A percentile compares a stretch with the other conserved stretches of the same genome.
These are phyloP conservation scores for Lepidurus packardi DNA, from an alignment of 1,140 invertebrate species.

Conservation along the genomic window DNA sequence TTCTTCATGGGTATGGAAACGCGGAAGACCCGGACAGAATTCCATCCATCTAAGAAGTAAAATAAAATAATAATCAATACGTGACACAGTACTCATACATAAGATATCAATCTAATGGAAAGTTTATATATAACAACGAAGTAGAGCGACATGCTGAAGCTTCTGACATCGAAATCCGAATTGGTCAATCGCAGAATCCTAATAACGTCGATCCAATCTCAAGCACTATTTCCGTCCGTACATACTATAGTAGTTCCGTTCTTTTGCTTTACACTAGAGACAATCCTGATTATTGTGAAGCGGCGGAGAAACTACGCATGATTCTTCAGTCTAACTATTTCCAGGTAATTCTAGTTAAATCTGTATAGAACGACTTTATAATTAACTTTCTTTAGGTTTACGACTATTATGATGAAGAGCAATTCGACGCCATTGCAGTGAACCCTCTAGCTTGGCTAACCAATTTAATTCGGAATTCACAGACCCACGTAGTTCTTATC, in stretches of 20 bases:
- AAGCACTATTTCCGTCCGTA: neutral
- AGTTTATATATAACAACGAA: neutral
- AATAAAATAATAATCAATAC: neutral
- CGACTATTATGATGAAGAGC: neutral
- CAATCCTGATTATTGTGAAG: neutral
- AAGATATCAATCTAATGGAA: neutral
- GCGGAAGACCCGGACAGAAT: neutral
- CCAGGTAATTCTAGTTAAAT: neutral
- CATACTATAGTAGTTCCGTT: neutral
- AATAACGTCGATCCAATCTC: neutral
- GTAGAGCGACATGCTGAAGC: neutral
- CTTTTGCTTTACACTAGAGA: neutral
- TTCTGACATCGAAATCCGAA: neutral
- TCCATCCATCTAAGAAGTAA: slow-evolving; percentile 11
- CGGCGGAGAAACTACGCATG: neutral
- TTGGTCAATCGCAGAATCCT: neutral
- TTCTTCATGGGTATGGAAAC: neutral
- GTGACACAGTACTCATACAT: neutral
- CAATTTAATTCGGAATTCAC: slow-evolving; percentile 1
- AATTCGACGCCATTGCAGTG: neutral
- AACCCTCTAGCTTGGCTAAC: neutral
- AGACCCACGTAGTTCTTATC: neutral
- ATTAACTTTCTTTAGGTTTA: neutral
- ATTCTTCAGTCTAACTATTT: neutral
- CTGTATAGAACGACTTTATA: neutral